Evolutionary conservation across 1,140 invertebrate genomes (phyloP), one percentile per base, ranked within the genome.

Genomic region (Scaptomyza pallida): DNA sequence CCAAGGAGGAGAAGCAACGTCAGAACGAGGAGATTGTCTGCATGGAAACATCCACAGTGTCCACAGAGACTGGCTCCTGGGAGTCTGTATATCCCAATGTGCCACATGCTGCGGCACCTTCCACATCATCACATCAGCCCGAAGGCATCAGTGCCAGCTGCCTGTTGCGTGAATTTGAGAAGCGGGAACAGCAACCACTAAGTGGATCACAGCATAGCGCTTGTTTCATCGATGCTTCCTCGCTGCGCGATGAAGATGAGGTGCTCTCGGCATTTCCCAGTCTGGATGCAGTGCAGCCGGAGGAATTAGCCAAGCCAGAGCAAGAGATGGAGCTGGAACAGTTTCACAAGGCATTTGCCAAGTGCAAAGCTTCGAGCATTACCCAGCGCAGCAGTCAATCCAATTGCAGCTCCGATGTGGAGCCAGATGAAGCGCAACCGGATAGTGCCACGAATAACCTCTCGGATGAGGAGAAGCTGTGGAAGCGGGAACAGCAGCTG

Each of bases 141-240:
- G 77, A 85, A 16, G 89, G 83, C 17, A 74, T 79, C 35, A 89
- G 68, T 30, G 63, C 89, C 17, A 86, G 73, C 16, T 74, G 72
- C 2, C 52, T 91, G 68, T 67, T 92, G 72, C 70, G 90, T 51
- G 57, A 92, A 43, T 73, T 88, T 55, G 72, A 89, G 47, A 82
- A 86, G 40, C 81, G 81, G 6, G 80, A 86, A 21, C 76, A 91
- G 21, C 73, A 37, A 37, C 33, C 78, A 17, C 44, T 90, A 74
- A 59, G 81, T 19, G 62, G 55, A 23, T 72, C 75, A 0, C 92
- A 90, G 9, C 74, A 73, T 8, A 91, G 88, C 63, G 82, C 82
- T 4, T 95, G 94, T 89, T 96, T 96, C 76, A 96, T 96, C 60
- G 95, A 96, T 90, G 95, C 95, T 19, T 94, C 95, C 1, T 94